Evolutionary conservation across 1,140 invertebrate genomes (phyloP).

Genomic region (Battus philenor): DNA sequence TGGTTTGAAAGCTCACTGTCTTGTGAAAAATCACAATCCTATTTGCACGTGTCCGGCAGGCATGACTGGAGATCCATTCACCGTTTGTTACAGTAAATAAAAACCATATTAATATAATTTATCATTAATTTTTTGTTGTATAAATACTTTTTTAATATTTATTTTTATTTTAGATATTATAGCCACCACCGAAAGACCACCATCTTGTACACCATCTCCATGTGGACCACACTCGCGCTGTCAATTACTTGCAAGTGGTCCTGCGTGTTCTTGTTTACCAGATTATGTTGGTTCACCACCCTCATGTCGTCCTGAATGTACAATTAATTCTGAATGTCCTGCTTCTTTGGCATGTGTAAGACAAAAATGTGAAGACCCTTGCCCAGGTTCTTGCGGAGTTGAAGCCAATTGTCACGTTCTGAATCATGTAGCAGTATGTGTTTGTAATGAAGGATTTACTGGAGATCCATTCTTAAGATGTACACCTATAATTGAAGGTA

Average conservation of each 20-base stretch:
- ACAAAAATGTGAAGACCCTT: constrained; percentile 85
- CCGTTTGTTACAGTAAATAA: constrained; percentile 67
- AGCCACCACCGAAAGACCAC: constrained; percentile 77
- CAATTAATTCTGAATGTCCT: constrained; percentile 83
- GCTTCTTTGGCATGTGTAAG: constrained; percentile 83
- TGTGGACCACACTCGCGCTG: constrained; percentile 90
- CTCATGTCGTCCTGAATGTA: constrained; percentile 84
- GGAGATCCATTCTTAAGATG: constrained; percentile 88
- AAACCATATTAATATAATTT: neutral
- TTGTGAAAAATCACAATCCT: constrained; percentile 81
- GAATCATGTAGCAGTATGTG: constrained; percentile 85
- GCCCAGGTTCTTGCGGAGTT: constrained; percentile 84
- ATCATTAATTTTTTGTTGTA: neutral
- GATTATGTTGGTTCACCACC: constrained; percentile 86
- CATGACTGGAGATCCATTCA: constrained; percentile 86
- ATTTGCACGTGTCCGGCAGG: constrained; percentile 84
- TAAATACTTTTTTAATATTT: constrained; percentile 18
- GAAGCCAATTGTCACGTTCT: constrained; percentile 84
- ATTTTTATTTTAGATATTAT: constrained; percentile 45
- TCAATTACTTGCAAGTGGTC: constrained; percentile 81
- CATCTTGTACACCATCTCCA: constrained; percentile 85
- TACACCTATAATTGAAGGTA: constrained; percentile 71
- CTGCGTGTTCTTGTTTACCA: constrained; percentile 86
- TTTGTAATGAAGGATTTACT: constrained; percentile 82
- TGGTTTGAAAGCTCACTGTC: constrained; percentile 83